Conservation (phyloP, 92 coral and sea anemone genomes). For the Ricordea florida region DNA sequence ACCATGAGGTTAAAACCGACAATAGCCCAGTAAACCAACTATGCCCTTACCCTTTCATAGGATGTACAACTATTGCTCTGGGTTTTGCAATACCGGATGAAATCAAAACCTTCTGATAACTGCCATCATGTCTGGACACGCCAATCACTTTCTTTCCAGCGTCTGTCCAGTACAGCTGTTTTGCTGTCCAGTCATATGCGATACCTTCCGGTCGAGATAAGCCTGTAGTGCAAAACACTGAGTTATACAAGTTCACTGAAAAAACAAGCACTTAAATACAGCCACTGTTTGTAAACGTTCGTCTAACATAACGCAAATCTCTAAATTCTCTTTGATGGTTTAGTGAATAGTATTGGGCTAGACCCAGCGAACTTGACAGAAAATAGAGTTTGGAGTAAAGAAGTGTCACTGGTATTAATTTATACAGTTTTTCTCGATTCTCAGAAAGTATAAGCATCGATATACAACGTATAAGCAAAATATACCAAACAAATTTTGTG, state of each 20-base stretch:
- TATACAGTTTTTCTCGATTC: no score
- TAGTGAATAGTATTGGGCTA: no score
- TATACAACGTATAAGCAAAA: no score
- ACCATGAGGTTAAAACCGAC: not conserved
- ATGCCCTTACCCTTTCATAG: slow-evolving; percentile 76
- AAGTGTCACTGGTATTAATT: no score
- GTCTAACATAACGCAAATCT: no score
- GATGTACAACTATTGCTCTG: slow-evolving; percentile 90
- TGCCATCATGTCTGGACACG: slow-evolving; percentile 86
- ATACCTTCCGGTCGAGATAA: slow-evolving; percentile 83
- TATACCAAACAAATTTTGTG: no score
- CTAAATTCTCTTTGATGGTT: no score
- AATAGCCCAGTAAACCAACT: no score
- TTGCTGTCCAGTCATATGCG: slow-evolving; percentile 94
- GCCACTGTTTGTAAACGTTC: no score
- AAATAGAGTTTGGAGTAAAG: no score
- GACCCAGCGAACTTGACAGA: no score
- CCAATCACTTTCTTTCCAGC: slow-evolving; percentile 40
- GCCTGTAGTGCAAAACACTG: slow-evolving; percentile 26
- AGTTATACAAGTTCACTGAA: not conserved
- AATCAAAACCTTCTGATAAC: slow-evolving; percentile 49
- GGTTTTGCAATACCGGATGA: slow-evolving; percentile 67
- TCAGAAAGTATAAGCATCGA: no score
- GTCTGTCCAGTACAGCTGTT: slow-evolving; percentile 95
- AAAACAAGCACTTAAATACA: not conserved